phyloP scores from a whole-genome alignment of 2,797 vertebrate species.

The Cryptoprocta ferox region DNA sequence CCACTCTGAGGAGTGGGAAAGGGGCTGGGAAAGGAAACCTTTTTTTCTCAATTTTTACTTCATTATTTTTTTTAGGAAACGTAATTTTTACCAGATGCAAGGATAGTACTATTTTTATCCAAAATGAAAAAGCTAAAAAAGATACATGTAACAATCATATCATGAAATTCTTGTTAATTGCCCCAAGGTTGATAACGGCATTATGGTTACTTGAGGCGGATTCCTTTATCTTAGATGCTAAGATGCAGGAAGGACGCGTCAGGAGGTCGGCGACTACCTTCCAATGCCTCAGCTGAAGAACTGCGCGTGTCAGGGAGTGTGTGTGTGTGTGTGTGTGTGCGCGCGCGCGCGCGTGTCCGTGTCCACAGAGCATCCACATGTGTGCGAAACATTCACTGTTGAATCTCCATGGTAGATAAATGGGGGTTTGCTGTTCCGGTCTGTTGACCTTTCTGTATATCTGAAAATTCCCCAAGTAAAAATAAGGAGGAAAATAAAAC shows the following conservation, averaged over 20 bases:
- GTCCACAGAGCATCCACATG: neutral
- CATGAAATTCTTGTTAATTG: neutral
- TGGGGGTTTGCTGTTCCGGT: neutral
- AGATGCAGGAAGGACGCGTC: neutral
- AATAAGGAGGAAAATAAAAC: neutral
- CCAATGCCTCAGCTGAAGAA: neutral
- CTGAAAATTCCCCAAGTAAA: neutral
- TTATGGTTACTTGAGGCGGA: neutral
- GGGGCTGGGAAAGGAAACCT: neutral
- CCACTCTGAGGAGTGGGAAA: neutral
- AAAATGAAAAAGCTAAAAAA: neutral
- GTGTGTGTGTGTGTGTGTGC: neutral
- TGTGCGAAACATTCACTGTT: neutral
- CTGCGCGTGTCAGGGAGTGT: neutral
- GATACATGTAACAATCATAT: neutral
- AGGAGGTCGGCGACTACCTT: neutral
- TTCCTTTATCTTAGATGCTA: neutral
- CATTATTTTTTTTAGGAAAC: neutral
- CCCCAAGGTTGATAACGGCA: neutral
- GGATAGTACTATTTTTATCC: neutral
- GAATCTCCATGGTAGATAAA: neutral
- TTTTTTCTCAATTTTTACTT: neutral
- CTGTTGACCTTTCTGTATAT: neutral
- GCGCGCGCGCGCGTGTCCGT: neutral
- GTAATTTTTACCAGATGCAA: neutral